phyloP scores from a whole-genome alignment of 1,140 invertebrate species.

The Cydia strobilella region DNA sequence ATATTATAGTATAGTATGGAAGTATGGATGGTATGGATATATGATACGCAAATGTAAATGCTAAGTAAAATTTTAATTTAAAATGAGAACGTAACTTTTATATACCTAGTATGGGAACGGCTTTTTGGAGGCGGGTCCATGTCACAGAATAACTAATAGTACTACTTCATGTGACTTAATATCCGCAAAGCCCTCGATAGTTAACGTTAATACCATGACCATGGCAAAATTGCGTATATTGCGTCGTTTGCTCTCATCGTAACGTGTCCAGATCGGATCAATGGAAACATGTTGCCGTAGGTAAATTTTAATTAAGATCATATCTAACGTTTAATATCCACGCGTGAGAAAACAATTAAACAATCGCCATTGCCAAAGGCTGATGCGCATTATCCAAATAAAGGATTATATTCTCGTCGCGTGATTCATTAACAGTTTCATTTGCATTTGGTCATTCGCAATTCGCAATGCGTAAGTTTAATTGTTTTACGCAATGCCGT shows the following conservation, averaged over 20 bases:
- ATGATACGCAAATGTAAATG: too few species aligned
- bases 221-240: not conserved
- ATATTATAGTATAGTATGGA: too few species aligned
- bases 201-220: too few species aligned
- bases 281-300: not conserved
- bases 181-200: too few species aligned
- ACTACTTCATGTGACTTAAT: too few species aligned
- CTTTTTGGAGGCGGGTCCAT: too few species aligned
- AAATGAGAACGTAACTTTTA: too few species aligned
- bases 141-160: too few species aligned
- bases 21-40: too few species aligned
- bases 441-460: conserved; percentile 17
- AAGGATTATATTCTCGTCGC: not conserved
- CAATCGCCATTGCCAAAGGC: conserved; percentile 1
- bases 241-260: not conserved
- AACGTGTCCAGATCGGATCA: not conserved
- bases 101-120: too few species aligned
- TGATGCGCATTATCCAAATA: conserved; percentile 15
- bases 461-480: not conserved
- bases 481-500: not conserved
- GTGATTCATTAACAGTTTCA: not conserved
- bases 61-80: too few species aligned
- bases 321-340: not conserved
- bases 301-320: conserved; percentile 1
- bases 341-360: not conserved